Evolutionary conservation across 2,113 vertebrate genomes (phyloP).

Genomic region (Oncorhynchus kisutch): DNA sequence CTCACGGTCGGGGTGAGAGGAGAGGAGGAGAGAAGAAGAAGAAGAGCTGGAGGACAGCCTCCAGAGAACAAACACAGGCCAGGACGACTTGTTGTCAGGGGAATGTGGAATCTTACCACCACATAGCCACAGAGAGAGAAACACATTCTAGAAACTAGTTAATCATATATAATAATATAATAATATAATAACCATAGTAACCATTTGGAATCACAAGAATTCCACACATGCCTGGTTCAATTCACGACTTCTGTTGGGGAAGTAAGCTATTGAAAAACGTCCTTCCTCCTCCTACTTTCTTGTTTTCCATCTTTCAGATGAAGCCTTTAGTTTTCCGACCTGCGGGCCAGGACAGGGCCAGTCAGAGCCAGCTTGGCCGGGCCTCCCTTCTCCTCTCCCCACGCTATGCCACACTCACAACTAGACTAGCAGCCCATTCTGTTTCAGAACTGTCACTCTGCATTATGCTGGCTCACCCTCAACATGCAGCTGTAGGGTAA

Average conservation of each 20-base stretch:
- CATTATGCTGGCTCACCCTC: conserved; percentile 57
- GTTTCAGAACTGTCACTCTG: conserved; percentile 59
- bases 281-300: conserved; percentile 7
- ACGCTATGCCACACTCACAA: conserved; percentile 3
- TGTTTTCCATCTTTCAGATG: conserved; percentile 22
- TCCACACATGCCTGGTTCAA: too few species aligned
- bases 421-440: conserved; percentile 45
- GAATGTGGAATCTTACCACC: background rate
- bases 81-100: background rate
- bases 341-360: conserved; percentile 25
- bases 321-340: conserved; percentile 30
- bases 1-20: conserved; percentile 14
- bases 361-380: conserved; percentile 34
- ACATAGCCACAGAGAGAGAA: background rate
- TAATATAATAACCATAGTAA: too few species aligned
- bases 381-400: background rate
- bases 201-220: too few species aligned
- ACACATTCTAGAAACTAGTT: too few species aligned
- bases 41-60: background rate
- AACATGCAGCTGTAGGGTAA: conserved; percentile 51
- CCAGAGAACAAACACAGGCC: background rate
- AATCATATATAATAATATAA: too few species aligned
- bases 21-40: background rate
- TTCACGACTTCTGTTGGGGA: too few species aligned
- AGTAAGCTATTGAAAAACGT: conserved; percentile 6